Evolutionary conservation across 2,888 invertebrate species (phyloP), one percentile per base, ranked within the genome.

Genomic region (Hoplodrina blanda): DNA sequence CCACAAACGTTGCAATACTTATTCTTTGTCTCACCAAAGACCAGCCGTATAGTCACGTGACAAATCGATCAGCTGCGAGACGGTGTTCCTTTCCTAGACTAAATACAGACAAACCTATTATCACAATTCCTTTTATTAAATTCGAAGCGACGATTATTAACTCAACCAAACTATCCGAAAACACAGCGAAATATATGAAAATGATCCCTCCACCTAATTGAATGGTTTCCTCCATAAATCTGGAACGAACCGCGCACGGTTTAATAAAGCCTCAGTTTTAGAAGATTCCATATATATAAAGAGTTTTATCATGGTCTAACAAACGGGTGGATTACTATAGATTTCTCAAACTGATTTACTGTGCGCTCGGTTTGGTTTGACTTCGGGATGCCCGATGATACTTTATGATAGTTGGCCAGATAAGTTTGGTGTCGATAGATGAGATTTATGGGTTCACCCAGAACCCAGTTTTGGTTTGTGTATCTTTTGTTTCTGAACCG

Each of bases 251-350:
- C 85, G 59, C 20, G 44, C 65, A 60, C 62, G 68, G 73, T 84
- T 89, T 89, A 90, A 90, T 90, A 89, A 85, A 88, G 84, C 83
- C 85, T 84, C 83, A 87, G 85, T 88, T 87, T 88, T 85, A 87
- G 88, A 89, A 89, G 90, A 89, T 87, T 86, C 86, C 80, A 83
- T 87, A 90, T 90, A 90, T 89, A 89, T 91, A 87, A n/a, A n/a
- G 88, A 88, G 88, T 89, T 91, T 90, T 91, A 91, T 91, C 88
- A 67, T 83, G 65, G 64, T 75, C 73, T 86, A 80, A 87, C 87
- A 83, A 87, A 88, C 84, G 85, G 76, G 74, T 79, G 82, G 81
- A 81, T 84, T 84, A 84, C 82, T 81, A 66, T 73, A 82, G 84
- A 84, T 84, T 74, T 79, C 79, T 77, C 73, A 69, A 67, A 69